Conservation (phyloP, 2,888 invertebrate species). For the Nebria brevicollis region DNA sequence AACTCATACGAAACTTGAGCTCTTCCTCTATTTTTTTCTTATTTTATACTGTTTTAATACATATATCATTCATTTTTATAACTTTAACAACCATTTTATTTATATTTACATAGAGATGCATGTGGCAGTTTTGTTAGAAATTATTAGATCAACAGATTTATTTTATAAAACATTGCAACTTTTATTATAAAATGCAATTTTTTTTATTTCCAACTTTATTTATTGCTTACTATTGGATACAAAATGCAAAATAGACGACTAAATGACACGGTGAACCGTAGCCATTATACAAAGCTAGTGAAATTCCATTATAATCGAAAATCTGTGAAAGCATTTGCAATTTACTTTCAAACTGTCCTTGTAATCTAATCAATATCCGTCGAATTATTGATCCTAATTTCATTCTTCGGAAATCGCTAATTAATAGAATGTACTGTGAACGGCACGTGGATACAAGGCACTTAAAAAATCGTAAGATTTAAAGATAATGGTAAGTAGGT, state of each 20-base stretch:
- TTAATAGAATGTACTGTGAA: not conserved
- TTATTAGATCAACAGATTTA: too few relatives aligned
- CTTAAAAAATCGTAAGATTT: not conserved
- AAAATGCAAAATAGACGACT: too few relatives aligned
- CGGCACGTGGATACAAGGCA: not conserved
- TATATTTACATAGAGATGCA: too few relatives aligned
- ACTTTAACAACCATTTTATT: too few relatives aligned
- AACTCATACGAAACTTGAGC: not conserved
- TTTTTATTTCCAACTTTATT: too few relatives aligned
- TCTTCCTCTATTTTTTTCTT: not conserved
- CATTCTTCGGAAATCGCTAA: slow-evolving; percentile 20
- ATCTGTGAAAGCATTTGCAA: slow-evolving; percentile 12
- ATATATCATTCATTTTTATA: not conserved
- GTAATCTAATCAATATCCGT: slow-evolving; percentile 31
- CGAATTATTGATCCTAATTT: slow-evolving; percentile 26
- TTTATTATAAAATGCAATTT: too few relatives aligned
- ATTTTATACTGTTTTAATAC: not conserved
- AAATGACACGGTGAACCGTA: too few relatives aligned
- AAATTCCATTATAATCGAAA: not conserved
- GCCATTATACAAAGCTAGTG: not conserved
- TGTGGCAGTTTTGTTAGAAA: too few relatives aligned
- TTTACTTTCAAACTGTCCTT: slow-evolving; percentile 37
- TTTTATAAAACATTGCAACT: too few relatives aligned
- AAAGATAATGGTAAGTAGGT: not conserved
- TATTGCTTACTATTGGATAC: too few relatives aligned